Evolutionary conservation across 2,797 vertebrate genomes (phyloP).

Genomic region (Sylvia borin): DNA sequence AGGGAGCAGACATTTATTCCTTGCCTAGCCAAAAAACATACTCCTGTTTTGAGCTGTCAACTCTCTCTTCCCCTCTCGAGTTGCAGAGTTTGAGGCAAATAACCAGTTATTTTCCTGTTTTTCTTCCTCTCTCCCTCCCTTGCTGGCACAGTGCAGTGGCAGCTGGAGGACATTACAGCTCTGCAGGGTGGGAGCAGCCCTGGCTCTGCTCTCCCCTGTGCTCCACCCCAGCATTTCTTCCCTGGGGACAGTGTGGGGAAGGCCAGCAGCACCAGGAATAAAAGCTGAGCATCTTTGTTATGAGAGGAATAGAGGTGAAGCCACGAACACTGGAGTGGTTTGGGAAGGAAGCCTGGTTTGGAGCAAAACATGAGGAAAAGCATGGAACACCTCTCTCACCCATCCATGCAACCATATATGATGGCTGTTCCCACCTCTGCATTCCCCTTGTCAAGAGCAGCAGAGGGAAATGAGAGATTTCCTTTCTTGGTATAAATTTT

Average conservation of each 20-base stretch:
- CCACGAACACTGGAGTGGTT: not conserved
- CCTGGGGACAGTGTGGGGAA: not conserved
- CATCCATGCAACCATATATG: accelerated
- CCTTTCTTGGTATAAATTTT: not conserved
- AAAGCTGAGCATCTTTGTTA: not conserved
- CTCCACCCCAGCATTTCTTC: not conserved
- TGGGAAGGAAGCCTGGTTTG: not conserved
- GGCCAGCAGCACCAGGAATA: not conserved
- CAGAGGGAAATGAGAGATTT: not conserved
- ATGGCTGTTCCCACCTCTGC: not conserved
- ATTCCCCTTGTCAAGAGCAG: not conserved
- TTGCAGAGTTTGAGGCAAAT: not conserved
- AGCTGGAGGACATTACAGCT: not conserved
- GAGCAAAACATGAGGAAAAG: not conserved
- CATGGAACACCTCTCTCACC: no score
- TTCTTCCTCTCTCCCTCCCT: not conserved
- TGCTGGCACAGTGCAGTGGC: accelerated
- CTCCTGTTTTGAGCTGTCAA: not conserved
- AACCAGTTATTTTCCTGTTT: not conserved
- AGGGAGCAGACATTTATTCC: not conserved
- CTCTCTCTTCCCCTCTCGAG: not conserved
- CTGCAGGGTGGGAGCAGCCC: not conserved
- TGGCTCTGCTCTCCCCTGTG: accelerated
- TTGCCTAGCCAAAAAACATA: not conserved
- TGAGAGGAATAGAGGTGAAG: not conserved